Evolutionary conservation across 2,113 vertebrate genomes (phyloP), one percentile per base, ranked within the genome.

Genomic region (Oryzias javanicus): DNA sequence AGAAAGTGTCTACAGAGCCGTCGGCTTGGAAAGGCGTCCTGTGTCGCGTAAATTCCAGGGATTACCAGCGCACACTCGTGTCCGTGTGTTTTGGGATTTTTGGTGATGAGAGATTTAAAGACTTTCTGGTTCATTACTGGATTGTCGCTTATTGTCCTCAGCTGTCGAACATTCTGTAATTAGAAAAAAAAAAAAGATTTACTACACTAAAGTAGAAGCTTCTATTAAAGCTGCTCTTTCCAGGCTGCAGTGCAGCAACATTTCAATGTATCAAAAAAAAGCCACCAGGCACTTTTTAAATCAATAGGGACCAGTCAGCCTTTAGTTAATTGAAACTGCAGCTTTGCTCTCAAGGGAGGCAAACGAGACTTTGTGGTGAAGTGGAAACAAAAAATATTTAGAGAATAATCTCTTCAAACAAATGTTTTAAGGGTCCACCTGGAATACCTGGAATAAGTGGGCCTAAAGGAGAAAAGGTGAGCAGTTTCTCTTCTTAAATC

Each of bases 381-480:
- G 62, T 69, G 59, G 63, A 69, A 63, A 71, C 57, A 64, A 72
- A 78, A 72, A 6, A 13, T 41, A 72, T 81, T 66, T 49, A 63
- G 58, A 72, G 74, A 17, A 2, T 14, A 60, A 59, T 68, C 59
- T 58, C 29, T 62, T n/a, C 49, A 14, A 63, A 75, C 63, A 70
- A 20, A 24, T 85, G 14, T 67, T 77, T 46, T 44, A 76, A 99
- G 97, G 97, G 97, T 74, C 93, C 93, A 47, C 91, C 84, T 49
- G 97, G 97, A 79, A 88, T 94, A 89, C 94, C 95, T 79, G 97
- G 96, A 68, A 78, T 93, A 72, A 90, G 63, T 79, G 97, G 96
- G 90, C 90, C 92, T 87, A 97, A 96, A 78, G 97, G 97, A 81
- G 96, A 96, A 82, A 98, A 96, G 91, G 97, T 98, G 92, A 79